These are phyloP conservation scores for Bubo scandiacus DNA, from an alignment of 2,113 vertebrate species.

Conservation along the genomic window DNA sequence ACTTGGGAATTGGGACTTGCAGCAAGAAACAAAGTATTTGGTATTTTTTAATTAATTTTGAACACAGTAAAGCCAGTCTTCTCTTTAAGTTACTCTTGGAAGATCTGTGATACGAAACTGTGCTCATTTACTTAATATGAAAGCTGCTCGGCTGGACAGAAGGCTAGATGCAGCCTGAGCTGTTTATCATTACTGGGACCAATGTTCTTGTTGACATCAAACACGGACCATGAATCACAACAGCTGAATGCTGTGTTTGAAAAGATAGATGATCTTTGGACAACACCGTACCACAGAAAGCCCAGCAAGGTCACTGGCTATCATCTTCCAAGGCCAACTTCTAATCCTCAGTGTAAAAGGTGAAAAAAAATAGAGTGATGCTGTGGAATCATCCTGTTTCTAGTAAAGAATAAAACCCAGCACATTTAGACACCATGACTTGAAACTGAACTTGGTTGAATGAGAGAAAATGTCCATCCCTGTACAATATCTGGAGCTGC, in stretches of 20 bases:
- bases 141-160: constrained; percentile 9
- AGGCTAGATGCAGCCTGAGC: not conserved
- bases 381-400: not conserved
- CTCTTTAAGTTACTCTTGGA: not conserved
- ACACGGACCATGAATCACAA: not conserved
- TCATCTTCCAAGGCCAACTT: not conserved
- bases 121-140: not conserved
- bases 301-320: not conserved
- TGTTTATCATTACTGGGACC: not conserved
- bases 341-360: not conserved
- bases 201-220: constrained; percentile 20
- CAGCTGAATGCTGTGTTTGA: not conserved
- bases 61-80: not conserved
- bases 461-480: not conserved
- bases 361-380: not conserved
- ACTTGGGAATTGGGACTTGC: not conserved
- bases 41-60: not conserved
- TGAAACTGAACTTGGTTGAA: not conserved
- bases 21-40: not conserved
- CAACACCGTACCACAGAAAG: not conserved
- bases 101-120: not conserved
- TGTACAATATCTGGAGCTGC: not conserved
- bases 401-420: not conserved
- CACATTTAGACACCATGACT: not conserved
- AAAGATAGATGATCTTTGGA: not conserved